phyloP scores from a whole-genome alignment of 2,888 invertebrate species.

The Gisinianus flammeolus region DNA sequence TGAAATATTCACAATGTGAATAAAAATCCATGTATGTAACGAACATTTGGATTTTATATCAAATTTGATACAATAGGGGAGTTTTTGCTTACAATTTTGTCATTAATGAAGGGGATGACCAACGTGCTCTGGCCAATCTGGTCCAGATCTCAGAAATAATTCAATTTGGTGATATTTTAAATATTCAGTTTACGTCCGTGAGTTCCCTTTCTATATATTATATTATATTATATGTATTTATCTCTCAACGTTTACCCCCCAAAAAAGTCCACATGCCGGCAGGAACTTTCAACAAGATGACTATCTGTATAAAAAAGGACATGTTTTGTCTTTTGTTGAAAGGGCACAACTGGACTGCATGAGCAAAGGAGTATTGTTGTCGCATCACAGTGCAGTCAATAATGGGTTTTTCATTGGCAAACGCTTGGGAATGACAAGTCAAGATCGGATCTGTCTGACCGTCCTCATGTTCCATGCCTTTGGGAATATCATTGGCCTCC shows the following conservation, averaged over 20 bases:
- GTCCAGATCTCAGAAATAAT: slow-evolving; percentile 65
- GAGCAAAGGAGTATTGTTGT: slow-evolving; percentile 63
- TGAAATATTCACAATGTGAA: not conserved
- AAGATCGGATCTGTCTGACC: slow-evolving; percentile 54
- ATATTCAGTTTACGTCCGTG: slow-evolving; percentile 82
- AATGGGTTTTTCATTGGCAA: slow-evolving; percentile 63
- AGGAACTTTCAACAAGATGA: too few relatives aligned
- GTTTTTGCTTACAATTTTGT: slow-evolving; percentile 24
- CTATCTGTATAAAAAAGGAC: too few relatives aligned
- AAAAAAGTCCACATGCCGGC: too few relatives aligned
- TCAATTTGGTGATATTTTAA: slow-evolving; percentile 72
- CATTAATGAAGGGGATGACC: slow-evolving; percentile 61
- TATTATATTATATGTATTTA: slow-evolving; percentile 11
- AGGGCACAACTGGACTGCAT: too few relatives aligned
- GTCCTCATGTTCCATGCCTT: slow-evolving; percentile 85
- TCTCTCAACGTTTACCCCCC: too few relatives aligned
- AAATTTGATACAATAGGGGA: slow-evolving; percentile 1
- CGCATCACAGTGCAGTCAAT: slow-evolving; percentile 65
- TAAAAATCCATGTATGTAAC: not conserved
- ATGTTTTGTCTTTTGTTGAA: too few relatives aligned
- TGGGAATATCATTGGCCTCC: slow-evolving; percentile 69
- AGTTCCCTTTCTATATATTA: slow-evolving; percentile 49
- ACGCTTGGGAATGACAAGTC: slow-evolving; percentile 42
- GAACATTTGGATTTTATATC: not conserved
- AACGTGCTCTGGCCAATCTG: slow-evolving; percentile 60